Conservation (phyloP, 1,140 invertebrate species). For the Platyura marginata region DNA sequence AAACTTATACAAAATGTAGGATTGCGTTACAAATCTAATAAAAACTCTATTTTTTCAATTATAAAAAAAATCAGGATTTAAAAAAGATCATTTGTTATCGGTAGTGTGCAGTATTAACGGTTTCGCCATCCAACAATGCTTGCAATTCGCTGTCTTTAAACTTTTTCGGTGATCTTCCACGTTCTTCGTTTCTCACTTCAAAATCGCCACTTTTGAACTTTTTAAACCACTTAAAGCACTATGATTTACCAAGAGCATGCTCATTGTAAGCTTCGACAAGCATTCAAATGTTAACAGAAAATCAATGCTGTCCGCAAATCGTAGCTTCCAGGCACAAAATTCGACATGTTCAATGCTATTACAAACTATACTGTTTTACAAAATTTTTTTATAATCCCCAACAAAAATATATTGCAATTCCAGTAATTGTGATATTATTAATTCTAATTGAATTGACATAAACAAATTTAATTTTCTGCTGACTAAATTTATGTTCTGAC, state of each 20-base stretch:
- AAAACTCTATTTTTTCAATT: too few relatives aligned
- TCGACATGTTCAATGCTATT: slow-evolving; percentile 4
- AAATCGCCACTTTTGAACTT: too few relatives aligned
- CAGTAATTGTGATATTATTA: too few relatives aligned
- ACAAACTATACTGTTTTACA: not conserved
- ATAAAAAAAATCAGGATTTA: too few relatives aligned
- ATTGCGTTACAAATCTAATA: too few relatives aligned
- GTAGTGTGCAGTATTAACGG: slow-evolving; percentile 5
- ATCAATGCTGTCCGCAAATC: slow-evolving; percentile 9
- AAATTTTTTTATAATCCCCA: too few relatives aligned
- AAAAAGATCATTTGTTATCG: too few relatives aligned
- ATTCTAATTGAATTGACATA: too few relatives aligned
- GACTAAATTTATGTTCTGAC: too few relatives aligned
- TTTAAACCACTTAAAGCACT: slow-evolving; percentile 8
- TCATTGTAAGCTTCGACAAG: slow-evolving; percentile 7
- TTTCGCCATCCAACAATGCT: slow-evolving; percentile 2
- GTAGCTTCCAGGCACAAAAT: slow-evolving; percentile 5
- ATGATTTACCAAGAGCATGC: slow-evolving; percentile 8
- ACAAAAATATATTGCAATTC: too few relatives aligned
- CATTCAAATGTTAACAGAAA: slow-evolving; percentile 7
- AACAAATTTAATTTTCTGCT: too few relatives aligned
- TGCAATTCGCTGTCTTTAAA: slow-evolving; percentile 10
- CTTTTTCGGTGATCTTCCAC: slow-evolving; percentile 8
- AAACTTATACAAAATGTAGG: too few relatives aligned
- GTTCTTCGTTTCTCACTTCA: slow-evolving; percentile 9